These are phyloP conservation scores for Axinella damicornis DNA, from an alignment of 37 sponge, comb jelly and placozoan genomes.

Conservation along the genomic window DNA sequence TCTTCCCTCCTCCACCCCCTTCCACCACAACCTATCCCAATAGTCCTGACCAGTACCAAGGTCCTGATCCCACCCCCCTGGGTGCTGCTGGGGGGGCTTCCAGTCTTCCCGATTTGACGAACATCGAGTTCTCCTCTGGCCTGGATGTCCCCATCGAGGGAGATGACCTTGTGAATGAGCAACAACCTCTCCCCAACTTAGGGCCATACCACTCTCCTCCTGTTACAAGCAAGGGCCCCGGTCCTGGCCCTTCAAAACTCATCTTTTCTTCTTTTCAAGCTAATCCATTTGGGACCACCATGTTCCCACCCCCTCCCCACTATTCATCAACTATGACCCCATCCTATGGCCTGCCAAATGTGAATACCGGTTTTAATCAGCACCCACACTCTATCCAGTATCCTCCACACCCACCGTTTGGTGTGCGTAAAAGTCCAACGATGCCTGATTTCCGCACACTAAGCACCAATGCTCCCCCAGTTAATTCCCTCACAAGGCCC, in stretches of 20 bases:
- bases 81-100: slow-evolving; percentile 33
- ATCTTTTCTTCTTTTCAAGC: slow-evolving; percentile 14
- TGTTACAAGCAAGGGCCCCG: not conserved
- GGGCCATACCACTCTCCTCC: not conserved
- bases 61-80: slow-evolving; percentile 24
- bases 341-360: not conserved
- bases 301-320: not conserved
- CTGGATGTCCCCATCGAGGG: slow-evolving; percentile 75
- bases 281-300: not conserved
- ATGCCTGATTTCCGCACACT: slow-evolving; percentile 52
- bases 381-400: too few species aligned
- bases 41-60: slow-evolving; percentile 22
- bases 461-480: not conserved
- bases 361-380: too few species aligned
- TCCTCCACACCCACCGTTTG: too few species aligned
- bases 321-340: not conserved
- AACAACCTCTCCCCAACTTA: not conserved
- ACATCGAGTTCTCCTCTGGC: slow-evolving; percentile 79
- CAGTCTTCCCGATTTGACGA: slow-evolving; percentile 83
- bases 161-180: slow-evolving; percentile 44
- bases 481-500: not conserved
- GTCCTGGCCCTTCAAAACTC: slow-evolving; percentile 35
- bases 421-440: slow-evolving; percentile 35
- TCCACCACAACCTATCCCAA: not conserved
- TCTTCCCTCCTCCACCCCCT: not conserved